These are phyloP conservation scores for Lasiurus cinereus DNA, from an alignment of 2,113 vertebrate genomes.

Conservation along the genomic window DNA sequence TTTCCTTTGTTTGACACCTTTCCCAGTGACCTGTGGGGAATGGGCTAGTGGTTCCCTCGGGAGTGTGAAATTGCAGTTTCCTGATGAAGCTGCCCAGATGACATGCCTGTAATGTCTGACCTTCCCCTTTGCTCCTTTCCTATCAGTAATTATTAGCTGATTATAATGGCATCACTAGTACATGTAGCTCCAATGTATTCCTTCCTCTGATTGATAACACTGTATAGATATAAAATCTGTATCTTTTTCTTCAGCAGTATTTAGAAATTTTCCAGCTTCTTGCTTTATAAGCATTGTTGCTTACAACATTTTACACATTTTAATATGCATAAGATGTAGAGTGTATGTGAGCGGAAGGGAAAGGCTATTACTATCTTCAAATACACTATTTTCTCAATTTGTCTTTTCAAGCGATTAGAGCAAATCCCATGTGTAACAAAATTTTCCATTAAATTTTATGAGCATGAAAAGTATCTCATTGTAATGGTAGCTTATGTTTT, in stretches of 20 bases:
- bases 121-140: no score
- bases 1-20: no score
- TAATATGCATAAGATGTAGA: background rate
- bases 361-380: background rate
- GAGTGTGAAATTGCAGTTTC: no score
- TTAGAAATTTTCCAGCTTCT: background rate
- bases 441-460: background rate
- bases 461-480: background rate
- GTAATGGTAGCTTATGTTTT: background rate
- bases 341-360: background rate
- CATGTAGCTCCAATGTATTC: background rate
- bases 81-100: no score
- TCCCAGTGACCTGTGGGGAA: no score
- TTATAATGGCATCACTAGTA: background rate
- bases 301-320: slow-evolving; percentile 11
- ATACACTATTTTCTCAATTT: background rate
- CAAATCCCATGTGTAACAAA: background rate
- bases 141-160: no score
- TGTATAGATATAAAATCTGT: background rate
- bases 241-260: background rate
- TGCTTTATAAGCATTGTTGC: background rate
- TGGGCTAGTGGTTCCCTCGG: no score
- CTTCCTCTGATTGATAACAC: background rate
- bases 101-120: no score
- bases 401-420: background rate